Evolutionary conservation across 2,113 vertebrate genomes (phyloP).

Genomic region (Microcebus ravelobensis): DNA sequence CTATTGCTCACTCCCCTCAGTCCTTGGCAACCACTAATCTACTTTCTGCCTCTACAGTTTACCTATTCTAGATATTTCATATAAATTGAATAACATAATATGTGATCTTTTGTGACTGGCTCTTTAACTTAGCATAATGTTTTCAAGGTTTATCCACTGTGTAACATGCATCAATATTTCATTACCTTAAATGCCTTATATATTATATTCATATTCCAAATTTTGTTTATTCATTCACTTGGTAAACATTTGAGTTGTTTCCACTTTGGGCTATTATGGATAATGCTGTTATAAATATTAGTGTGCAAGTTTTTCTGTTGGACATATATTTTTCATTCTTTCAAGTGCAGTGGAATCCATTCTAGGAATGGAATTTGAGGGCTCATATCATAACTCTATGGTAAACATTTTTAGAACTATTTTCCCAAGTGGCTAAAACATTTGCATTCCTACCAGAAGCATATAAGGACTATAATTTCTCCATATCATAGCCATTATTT

Average conservation of each 20-base stretch:
- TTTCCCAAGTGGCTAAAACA: slow-evolving; percentile 20
- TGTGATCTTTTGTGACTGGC: neutral
- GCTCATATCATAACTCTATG: neutral
- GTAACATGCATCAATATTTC: neutral
- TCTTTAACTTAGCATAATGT: neutral
- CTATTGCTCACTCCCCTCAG: neutral
- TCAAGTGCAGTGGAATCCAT: neutral
- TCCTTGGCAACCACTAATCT: neutral
- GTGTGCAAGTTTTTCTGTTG: neutral
- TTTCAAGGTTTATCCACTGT: slow-evolving; percentile 6
- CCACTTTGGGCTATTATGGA: neutral
- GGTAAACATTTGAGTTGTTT: neutral
- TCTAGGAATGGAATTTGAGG: neutral
- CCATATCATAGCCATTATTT: neutral
- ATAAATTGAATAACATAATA: neutral
- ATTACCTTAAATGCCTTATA: neutral
- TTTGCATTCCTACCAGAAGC: neutral
- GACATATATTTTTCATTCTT: neutral
- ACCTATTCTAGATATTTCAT: neutral
- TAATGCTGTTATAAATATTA: neutral
- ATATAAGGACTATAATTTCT: neutral
- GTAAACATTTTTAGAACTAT: neutral
- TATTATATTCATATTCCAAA: neutral
- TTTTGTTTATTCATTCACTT: neutral
- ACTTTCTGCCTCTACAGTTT: neutral